Evolutionary conservation across 2,888 invertebrate genomes (phyloP), one percentile per base, ranked within the genome.

Genomic region (Drosophila testacea): DNA sequence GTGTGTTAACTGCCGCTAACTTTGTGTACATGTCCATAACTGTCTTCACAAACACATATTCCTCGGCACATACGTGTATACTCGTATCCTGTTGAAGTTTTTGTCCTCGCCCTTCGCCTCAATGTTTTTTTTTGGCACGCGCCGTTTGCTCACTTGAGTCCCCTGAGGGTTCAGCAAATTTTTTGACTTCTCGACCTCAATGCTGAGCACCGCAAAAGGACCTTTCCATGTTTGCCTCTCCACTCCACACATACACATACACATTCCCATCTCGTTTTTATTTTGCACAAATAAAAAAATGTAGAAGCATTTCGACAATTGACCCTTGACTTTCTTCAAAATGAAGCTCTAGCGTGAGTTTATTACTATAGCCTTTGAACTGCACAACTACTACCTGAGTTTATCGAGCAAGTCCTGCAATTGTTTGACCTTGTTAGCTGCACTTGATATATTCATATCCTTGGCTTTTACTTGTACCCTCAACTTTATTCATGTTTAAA

Each of bases 261-360:
- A 32, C 42, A 48, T 36, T 32, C 10, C 10, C 9, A 32, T 39
- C n/a, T 65, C 36, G n/a, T 51, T 77, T 65, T 73, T 61, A 47
- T 77, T 65, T 73, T 61, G 63, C 73, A 47, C 27, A 36, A 54
- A 36, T 55, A 73, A 54, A 73, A 54, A 54, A 57, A 59, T 75
- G 48, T 66, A 47, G 63, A 6, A 59, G 60, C 79, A 64, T 67
- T 56, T 79, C 68, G 41, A 70, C 72, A 69, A 66, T 81, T 79
- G 74, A 73, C 81, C 77, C 84, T 72, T 75, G 69, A 77, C 79
- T 73, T 76, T 71, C 66, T 56, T 39, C 62, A 60, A 56, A 65
- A 47, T 57, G 65, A 76, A 55, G 48, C 22, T 0, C 59, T 62
- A 52, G 47, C 36, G 34, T 41, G 16, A 55, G 70, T 68, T 56